Evolutionary conservation across 2,797 vertebrate genomes (phyloP).

Genomic region (Muraenolepis orangiensis): DNA sequence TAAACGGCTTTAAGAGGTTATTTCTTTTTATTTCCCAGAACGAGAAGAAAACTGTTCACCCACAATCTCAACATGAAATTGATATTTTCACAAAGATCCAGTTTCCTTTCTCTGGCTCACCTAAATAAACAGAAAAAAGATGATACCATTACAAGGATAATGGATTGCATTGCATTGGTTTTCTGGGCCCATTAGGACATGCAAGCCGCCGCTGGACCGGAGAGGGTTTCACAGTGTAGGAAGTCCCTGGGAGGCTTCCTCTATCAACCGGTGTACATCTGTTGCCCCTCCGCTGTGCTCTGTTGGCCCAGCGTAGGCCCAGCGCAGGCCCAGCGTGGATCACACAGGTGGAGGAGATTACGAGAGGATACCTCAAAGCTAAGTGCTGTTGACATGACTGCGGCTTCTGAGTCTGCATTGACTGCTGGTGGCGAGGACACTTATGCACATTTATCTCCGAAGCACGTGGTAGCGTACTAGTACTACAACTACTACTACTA

Average conservation of each 20-base stretch:
- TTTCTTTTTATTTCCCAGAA: slow-evolving; percentile 37
- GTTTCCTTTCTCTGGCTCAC: neutral
- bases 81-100: slow-evolving; percentile 21
- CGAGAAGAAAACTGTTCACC: neutral
- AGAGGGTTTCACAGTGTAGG: neutral
- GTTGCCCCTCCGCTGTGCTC: neutral
- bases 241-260: neutral
- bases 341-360: neutral
- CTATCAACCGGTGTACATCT: neutral
- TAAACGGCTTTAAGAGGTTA: slow-evolving; percentile 40
- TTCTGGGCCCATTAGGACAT: neutral
- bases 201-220: neutral
- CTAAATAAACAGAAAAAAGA: neutral
- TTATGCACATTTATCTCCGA: neutral
- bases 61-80: slow-evolving; percentile 40
- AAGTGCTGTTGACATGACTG: neutral
- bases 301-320: neutral
- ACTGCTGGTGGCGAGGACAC: neutral
- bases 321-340: neutral
- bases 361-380: neutral
- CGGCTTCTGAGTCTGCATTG: neutral
- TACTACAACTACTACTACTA: neutral
- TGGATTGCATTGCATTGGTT: slow-evolving; percentile 19
- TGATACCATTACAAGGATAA: slow-evolving; percentile 18
- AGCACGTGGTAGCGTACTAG: neutral